Evolutionary conservation across 1,140 invertebrate species (phyloP), one percentile per base, ranked within the genome.

Genomic region (Drosophila auraria): DNA sequence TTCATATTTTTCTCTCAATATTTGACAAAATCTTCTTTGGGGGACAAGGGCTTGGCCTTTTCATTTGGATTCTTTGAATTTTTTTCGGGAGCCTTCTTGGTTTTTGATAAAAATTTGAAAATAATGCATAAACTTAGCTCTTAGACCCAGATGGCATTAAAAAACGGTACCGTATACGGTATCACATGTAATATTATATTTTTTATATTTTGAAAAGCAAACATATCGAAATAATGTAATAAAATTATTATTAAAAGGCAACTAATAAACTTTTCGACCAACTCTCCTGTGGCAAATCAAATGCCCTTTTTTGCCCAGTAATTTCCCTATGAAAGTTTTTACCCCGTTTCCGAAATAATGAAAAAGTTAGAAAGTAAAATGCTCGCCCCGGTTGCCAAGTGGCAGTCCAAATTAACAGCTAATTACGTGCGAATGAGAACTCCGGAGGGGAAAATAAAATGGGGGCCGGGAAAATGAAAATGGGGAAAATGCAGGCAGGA

Each of bases 351-450:
- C 17, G 30, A 50, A 73, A 53, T 58, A 73, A 70, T 73, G 68
- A 59, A 25, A 40, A 73, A 73, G 68, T 73, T 73, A 64, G 61
- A 84, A 84, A 77, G 81, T 68, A 80, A 80, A 80, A 80, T 76
- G 66, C 60, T 62, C 65, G 65, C 70, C 82, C 80, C 80, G 63
- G 66, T 62, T 79, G 76, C 64, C 76, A 80, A 80, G 64, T 74
- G 76, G 70, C 60, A 60, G 60, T 54, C 73, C 74, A 84, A 86
- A 84, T 84, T 86, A 84, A 86, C 82, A 86, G 82, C 78, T 86
- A 86, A 86, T 86, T 86, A 86, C 78, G 82, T 86, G 82, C 78
- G 69, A 82, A 81, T 81, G 62, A 49, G 73, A 82, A 70, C 66
- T 86, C 47, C 58, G 68, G 50, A 47, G 79, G 51, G 80, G 61